These are phyloP conservation scores for Spea multiplicata DNA, from an alignment of 2,113 vertebrate genomes.

Conservation along the genomic window DNA sequence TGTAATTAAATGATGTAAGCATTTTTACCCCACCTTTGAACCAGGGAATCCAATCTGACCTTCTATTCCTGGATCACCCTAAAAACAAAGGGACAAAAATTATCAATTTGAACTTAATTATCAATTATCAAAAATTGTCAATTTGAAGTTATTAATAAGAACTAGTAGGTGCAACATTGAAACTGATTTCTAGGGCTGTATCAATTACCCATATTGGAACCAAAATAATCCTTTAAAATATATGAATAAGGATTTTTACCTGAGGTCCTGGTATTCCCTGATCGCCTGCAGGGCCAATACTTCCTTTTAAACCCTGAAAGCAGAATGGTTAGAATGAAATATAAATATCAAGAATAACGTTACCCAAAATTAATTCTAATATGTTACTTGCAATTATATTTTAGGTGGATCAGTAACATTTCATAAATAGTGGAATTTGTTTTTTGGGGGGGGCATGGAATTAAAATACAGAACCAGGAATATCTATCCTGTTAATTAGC, in stretches of 20 bases:
- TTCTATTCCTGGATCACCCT: slow-evolving; percentile 52
- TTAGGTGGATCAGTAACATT: too few relatives aligned
- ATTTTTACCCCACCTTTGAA: slow-evolving; percentile 36
- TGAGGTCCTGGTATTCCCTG: slow-evolving; percentile 34
- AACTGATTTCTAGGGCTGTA: not conserved
- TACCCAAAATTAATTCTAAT: too few relatives aligned
- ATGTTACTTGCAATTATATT: too few relatives aligned
- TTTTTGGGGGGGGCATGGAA: too few relatives aligned
- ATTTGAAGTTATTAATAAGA: too few relatives aligned
- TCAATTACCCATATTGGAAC: too few relatives aligned
- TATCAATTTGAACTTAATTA: not conserved
- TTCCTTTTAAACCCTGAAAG: slow-evolving; percentile 48
- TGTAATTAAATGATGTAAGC: not conserved
- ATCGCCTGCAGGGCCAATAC: slow-evolving; percentile 33
- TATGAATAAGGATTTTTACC: slow-evolving; percentile 10
- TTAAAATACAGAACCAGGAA: too few relatives aligned
- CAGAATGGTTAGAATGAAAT: not conserved
- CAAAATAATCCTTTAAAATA: too few relatives aligned
- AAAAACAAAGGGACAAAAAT: not conserved
- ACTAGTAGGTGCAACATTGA: not conserved
- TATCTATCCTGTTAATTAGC: too few relatives aligned
- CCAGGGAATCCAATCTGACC: slow-evolving; percentile 48
- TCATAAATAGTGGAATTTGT: too few relatives aligned
- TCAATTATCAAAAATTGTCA: not conserved
- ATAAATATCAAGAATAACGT: too few relatives aligned